A percentile compares a stretch with the other conserved stretches of the same genome.
Conservation (phyloP, 2,888 invertebrate genomes). For the Ochropleura plecta region DNA sequence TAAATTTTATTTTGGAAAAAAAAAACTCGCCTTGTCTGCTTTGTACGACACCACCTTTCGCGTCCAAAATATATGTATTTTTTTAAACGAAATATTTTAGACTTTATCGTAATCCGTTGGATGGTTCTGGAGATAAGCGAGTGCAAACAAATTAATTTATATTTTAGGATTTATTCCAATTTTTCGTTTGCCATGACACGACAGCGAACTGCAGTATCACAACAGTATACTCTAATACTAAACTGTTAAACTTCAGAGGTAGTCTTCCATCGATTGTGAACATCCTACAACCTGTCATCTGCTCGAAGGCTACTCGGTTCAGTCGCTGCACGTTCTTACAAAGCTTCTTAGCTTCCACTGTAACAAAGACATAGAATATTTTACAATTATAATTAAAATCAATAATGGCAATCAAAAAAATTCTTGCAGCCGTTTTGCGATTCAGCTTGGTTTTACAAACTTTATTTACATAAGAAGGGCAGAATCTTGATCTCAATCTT, state of each 20-base stretch:
- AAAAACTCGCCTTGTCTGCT: too few species aligned
- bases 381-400: not conserved
- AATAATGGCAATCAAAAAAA: not conserved
- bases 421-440: too few species aligned
- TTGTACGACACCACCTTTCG: too few species aligned
- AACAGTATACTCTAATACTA: conserved; percentile 36
- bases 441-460: too few species aligned
- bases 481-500: too few species aligned
- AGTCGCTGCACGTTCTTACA: conserved; percentile 42
- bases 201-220: conserved; percentile 33
- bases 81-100: too few species aligned
- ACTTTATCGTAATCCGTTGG: too few species aligned
- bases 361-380: not conserved
- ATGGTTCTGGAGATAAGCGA: too few species aligned
- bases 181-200: not conserved
- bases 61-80: too few species aligned
- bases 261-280: conserved; percentile 23
- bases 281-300: conserved; percentile 33
- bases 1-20: too few species aligned
- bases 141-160: not conserved
- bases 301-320: conserved; percentile 26
- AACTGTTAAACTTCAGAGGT: conserved; percentile 22
- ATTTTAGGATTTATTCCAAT: not conserved
- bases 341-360: conserved; percentile 34
- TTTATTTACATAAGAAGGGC: too few species aligned